Percentiles rank a stretch among this genome's conserved stretches.
Conservation (phyloP, 2,888 invertebrate species). For the Acanthosepion esculentum region DNA sequence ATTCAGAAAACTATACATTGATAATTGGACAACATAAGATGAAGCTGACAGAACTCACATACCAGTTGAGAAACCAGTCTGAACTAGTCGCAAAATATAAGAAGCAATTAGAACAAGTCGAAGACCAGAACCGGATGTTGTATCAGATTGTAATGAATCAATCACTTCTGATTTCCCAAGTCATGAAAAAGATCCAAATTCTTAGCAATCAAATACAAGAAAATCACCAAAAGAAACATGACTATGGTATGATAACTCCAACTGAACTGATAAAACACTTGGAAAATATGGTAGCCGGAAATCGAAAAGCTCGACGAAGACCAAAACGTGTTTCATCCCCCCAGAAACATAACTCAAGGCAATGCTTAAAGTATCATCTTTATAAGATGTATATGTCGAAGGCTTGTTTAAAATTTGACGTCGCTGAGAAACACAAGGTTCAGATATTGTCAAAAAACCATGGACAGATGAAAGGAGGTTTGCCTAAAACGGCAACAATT, state of each 20-base stretch:
- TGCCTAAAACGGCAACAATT: not conserved
- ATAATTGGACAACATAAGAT: slow-evolving; percentile 62
- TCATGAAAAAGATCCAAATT: slow-evolving; percentile 62
- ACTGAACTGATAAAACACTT: slow-evolving; percentile 53
- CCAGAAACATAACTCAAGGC: not conserved
- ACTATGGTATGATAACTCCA: slow-evolving; percentile 49
- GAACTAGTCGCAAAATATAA: slow-evolving; percentile 56
- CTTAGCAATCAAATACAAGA: slow-evolving; percentile 59
- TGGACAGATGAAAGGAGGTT: not conserved
- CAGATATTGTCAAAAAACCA: not conserved
- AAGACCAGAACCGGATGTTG: slow-evolving; percentile 65
- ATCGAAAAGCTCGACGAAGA: not conserved
- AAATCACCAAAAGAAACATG: slow-evolving; percentile 51
- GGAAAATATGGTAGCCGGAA: slow-evolving; percentile 50
- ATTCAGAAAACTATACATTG: slow-evolving; percentile 52
- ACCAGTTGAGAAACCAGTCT: slow-evolving; percentile 62
- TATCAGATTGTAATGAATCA: slow-evolving; percentile 67
- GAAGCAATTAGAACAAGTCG: slow-evolving; percentile 57
- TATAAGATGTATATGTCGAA: not conserved
- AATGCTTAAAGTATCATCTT: not conserved
- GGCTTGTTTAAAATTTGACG: not conserved
- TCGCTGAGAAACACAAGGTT: not conserved
- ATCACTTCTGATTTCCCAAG: slow-evolving; percentile 62
- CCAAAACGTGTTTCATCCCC: not conserved
- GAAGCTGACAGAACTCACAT: slow-evolving; percentile 60